Conservation (phyloP, 2,113 vertebrate species). For the Chloebia gouldiae region DNA sequence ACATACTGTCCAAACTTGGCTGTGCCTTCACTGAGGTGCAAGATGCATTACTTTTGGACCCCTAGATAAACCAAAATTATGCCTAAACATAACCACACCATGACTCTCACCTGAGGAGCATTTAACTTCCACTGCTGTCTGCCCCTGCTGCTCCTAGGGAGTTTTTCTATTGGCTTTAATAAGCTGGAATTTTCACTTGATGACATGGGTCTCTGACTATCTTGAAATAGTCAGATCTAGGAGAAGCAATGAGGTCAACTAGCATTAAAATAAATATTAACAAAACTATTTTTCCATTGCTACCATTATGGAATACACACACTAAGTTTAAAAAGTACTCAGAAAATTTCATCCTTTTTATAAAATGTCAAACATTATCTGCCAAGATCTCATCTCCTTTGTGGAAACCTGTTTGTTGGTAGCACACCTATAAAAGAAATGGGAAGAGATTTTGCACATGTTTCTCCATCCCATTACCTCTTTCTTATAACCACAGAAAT, state of each 20-base stretch:
- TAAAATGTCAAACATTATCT: neutral
- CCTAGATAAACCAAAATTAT: neutral
- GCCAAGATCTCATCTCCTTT: neutral
- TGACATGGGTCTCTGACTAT: neutral
- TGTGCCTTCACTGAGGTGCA: neutral
- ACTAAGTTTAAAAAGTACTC: neutral
- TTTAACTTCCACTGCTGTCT: neutral
- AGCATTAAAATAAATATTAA: neutral
- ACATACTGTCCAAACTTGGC: neutral
- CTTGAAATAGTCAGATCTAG: neutral
- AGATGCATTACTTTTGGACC: neutral
- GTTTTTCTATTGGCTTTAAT: neutral
- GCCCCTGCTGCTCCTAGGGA: fast-evolving
- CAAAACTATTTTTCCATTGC: neutral
- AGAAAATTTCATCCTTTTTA: neutral
- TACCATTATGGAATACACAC: neutral
- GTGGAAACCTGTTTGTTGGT: neutral
- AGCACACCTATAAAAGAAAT: neutral
- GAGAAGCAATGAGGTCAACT: neutral
- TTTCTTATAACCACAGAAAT: neutral
- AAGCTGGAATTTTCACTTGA: neutral
- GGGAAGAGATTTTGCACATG: neutral
- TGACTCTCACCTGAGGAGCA: fast-evolving
- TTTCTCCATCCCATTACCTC: neutral
- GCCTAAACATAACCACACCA: neutral